Conservation (phyloP, 1,140 invertebrate genomes). For the Palaemon carinicauda region DNA sequence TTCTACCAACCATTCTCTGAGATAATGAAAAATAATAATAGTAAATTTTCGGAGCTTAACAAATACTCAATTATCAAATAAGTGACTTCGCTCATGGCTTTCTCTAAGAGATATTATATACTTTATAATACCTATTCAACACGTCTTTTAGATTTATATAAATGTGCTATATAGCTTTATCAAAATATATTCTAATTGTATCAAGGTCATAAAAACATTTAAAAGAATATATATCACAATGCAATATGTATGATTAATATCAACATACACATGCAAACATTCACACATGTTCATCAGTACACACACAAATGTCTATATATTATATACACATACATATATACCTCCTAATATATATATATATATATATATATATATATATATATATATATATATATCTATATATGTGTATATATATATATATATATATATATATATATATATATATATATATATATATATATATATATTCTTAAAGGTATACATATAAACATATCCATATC, state of each 20-base stretch:
- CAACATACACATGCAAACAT: conserved; percentile 31
- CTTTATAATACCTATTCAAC: neutral
- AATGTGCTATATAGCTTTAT: conserved; percentile 33
- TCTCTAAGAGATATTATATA: neutral
- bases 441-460: neutral
- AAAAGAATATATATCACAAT: conserved; percentile 49
- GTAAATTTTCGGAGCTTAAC: too few species aligned
- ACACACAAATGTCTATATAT: neutral
- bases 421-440: neutral
- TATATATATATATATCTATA: neutral
- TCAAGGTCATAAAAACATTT: conserved; percentile 38
- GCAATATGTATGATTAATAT: conserved; percentile 14
- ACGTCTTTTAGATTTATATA: conserved; percentile 6
- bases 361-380: neutral
- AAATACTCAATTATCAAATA: neutral
- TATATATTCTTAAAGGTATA: neutral
- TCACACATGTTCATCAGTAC: neutral
- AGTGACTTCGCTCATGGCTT: neutral
- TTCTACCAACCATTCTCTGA: too few species aligned
- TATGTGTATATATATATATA: neutral
- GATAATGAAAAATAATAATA: too few species aligned
- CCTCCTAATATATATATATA: neutral
- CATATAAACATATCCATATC: neutral
- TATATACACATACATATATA: too few species aligned
- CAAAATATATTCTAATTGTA: conserved; percentile 41